Base-by-base conservation (phyloP, 2,888 invertebrate species). In the Miltochrista miniata region DNA sequence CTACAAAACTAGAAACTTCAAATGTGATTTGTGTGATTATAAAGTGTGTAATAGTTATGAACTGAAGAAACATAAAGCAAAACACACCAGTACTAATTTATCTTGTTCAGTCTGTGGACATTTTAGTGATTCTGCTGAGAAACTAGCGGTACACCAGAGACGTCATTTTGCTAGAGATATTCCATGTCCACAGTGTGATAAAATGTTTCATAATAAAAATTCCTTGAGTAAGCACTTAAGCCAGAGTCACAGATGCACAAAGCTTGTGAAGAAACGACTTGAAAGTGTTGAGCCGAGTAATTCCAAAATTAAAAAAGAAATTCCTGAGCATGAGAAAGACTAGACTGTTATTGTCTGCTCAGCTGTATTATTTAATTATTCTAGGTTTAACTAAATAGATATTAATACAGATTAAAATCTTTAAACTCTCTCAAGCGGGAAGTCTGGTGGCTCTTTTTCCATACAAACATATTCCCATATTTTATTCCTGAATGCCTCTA, bases 1-100 rank as follows among this genome's bases (percentile, higher is more conserved):
- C 56, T 61, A 65, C 7, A 79, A 71, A 14, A 60, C 59, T 8
- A 71, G 71, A 34, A 54, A 55, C 24, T 79, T 70, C 31, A 68
- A 72, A 37, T 90, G 89, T 64, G 70, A 83, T 30, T 15, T 76
- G 10, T 89, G 89, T 48, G 75, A 71, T 2, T 90, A 82, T 48
- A 75, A 69, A 49, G 61, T 76, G 0, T 55, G 49, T 1, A 72
- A 69, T 12, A 59, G 60, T 0, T 54, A 59, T 1, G 53, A 54
- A 29, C 53, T 86, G 4, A 75, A 72, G 8, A 73, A 51, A n/a
- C 89, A 90, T 50, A 71, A 59, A 59, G 56, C 59, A 0, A 77
- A 70, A 45, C 89, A 90, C 42, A 74, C 75, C 0, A 68, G 45
- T 1, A 68, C 60, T 11, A 86, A 87, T 37, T 14, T 82, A 0